These are phyloP conservation scores for Argyrosomus japonicus DNA, from an alignment of 2,113 vertebrate genomes.

Conservation along the genomic window DNA sequence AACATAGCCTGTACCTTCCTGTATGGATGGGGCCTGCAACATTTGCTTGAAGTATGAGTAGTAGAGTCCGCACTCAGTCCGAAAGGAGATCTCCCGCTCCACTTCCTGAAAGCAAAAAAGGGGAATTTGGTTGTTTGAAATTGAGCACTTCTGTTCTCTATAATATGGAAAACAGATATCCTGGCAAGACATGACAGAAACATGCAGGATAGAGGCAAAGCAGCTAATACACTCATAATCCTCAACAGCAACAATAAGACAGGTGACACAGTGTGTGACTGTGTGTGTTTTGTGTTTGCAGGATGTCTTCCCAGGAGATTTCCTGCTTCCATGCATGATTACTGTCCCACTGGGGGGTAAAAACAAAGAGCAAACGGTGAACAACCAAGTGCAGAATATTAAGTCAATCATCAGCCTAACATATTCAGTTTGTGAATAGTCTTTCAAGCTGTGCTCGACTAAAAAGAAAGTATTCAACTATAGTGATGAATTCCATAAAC, in stretches of 20 bases:
- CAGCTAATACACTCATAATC: slow-evolving; percentile 46
- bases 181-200: slow-evolving; percentile 66
- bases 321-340: slow-evolving; percentile 43
- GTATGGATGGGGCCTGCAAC: slow-evolving; percentile 92
- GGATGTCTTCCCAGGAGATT: slow-evolving; percentile 33
- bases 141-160: slow-evolving; percentile 3
- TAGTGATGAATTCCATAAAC: slow-evolving; percentile 6
- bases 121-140: slow-evolving; percentile 8
- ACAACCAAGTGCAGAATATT: slow-evolving; percentile 51
- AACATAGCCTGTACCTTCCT: slow-evolving; percentile 87
- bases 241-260: slow-evolving; percentile 51
- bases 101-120: slow-evolving; percentile 88
- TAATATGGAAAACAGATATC: slow-evolving; percentile 64
- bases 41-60: slow-evolving; percentile 99
- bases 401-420: slow-evolving; percentile 26
- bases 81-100: slow-evolving; percentile 97
- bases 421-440: slow-evolving; percentile 12
- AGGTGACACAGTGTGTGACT: slow-evolving; percentile 25
- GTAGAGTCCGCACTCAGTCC: slow-evolving; percentile 98
- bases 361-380: slow-evolving; percentile 34
- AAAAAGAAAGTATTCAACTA: slow-evolving; percentile 5
- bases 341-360: slow-evolving; percentile 35
- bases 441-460: slow-evolving; percentile 31
- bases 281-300: slow-evolving; percentile 2
- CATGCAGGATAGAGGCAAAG: slow-evolving; percentile 38